Evolutionary conservation across 2,797 vertebrate genomes (phyloP).

Genomic region (Amphiprion clarkii): DNA sequence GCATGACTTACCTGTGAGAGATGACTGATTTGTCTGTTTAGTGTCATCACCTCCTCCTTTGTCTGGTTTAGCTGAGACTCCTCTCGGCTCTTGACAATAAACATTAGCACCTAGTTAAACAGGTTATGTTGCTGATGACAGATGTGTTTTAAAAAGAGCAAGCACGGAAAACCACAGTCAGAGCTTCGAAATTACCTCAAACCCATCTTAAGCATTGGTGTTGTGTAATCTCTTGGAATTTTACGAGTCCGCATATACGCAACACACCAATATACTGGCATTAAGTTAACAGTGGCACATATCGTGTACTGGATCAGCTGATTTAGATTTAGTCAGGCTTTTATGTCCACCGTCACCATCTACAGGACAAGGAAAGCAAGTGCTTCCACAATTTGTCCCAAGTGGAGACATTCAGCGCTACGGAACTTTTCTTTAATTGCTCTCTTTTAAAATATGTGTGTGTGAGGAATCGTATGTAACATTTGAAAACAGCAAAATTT

Average conservation of each 20-base stretch:
- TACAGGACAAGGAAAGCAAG: constrained; percentile 16
- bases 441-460: not conserved
- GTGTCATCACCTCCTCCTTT: constrained; percentile 74
- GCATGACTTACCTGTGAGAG: constrained; percentile 73
- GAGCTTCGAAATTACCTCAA: not conserved
- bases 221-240: not conserved
- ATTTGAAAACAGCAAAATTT: not conserved
- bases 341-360: constrained; percentile 15
- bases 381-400: not conserved
- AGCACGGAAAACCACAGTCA: not conserved
- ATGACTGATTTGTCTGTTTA: constrained; percentile 73
- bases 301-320: not conserved
- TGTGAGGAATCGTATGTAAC: not conserved
- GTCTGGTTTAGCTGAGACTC: constrained; percentile 64
- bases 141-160: not conserved
- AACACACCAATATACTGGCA: not conserved
- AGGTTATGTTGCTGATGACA: not conserved
- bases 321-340: not conserved
- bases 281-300: not conserved
- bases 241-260: not conserved
- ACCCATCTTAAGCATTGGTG: not conserved
- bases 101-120: constrained; percentile 14
- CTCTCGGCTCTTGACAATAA: constrained; percentile 72
- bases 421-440: not conserved
- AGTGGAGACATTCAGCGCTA: not conserved